Conservation (phyloP, 92 coral and sea anemone genomes). For the Diadumene lineata region DNA sequence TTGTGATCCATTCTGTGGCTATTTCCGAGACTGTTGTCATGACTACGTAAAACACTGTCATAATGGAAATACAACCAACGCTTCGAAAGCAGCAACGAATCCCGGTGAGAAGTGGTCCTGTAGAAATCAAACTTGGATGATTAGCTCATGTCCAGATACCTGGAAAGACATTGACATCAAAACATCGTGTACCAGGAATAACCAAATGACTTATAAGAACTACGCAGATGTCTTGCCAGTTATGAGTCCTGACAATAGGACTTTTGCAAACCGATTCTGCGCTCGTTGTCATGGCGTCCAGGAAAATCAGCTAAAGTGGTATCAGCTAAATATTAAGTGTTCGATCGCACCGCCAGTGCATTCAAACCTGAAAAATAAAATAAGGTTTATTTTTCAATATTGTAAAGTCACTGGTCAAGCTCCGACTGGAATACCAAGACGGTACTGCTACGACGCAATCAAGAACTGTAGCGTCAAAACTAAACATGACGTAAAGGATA, state of each 20-base stretch:
- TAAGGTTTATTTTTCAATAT: constrained; percentile 21
- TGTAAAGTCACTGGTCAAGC: not conserved
- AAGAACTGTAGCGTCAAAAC: not conserved
- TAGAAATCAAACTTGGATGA: constrained; percentile 38
- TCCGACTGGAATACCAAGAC: not conserved
- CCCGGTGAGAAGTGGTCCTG: constrained; percentile 14
- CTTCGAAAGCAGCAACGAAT: not conserved
- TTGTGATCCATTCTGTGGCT: constrained; percentile 30
- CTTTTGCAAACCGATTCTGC: constrained; percentile 49
- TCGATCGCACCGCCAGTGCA: constrained; percentile 9
- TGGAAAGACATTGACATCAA: constrained; percentile 4
- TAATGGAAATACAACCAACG: not conserved
- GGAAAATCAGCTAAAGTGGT: not conserved
- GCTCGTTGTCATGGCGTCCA: constrained; percentile 36
- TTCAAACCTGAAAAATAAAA: constrained; percentile 1
- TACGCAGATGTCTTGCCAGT: constrained; percentile 34
- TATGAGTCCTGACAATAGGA: constrained; percentile 30
- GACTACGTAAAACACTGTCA: constrained; percentile 22
- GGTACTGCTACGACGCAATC: constrained; percentile 7
- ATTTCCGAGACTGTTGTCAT: constrained; percentile 26
- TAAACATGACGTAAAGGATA: not conserved
- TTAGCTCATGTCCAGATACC: constrained; percentile 31
- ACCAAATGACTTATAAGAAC: constrained; percentile 19
- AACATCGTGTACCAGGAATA: not conserved
- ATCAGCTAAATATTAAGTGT: constrained; percentile 21